Conservation (phyloP, 1,140 invertebrate species). For the Drosophila ironensis region DNA sequence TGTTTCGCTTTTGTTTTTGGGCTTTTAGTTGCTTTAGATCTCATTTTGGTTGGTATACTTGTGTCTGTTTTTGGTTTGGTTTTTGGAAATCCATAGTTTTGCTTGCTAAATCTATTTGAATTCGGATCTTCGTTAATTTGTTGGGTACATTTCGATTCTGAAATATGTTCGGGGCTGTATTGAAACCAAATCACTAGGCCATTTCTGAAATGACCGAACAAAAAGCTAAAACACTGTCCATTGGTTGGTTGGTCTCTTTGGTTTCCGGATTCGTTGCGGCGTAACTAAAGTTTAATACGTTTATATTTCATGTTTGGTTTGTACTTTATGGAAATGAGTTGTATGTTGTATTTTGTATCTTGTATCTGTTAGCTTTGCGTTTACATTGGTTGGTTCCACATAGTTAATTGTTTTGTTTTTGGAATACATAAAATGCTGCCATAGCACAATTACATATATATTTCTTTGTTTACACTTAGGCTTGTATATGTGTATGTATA, state of each 20-base stretch:
- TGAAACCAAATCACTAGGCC: slow-evolving; percentile 65
- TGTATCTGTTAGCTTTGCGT: slow-evolving; percentile 46
- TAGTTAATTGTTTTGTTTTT: slow-evolving; percentile 31
- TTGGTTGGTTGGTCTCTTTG: background rate
- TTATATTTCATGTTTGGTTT: slow-evolving; percentile 17
- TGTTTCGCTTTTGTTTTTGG: slow-evolving; percentile 51
- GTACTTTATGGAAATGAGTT: slow-evolving; percentile 41
- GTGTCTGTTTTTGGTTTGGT: slow-evolving; percentile 31
- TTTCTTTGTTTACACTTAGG: slow-evolving; percentile 3
- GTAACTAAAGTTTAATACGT: background rate
- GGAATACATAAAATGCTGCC: slow-evolving; percentile 53
- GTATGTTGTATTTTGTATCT: slow-evolving; percentile 27
- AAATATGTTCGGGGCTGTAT: slow-evolving; percentile 23
- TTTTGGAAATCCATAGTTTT: slow-evolving; percentile 41
- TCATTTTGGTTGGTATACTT: slow-evolving; percentile 40
- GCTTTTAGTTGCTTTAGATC: slow-evolving; percentile 27
- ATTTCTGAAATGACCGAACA: slow-evolving; percentile 31
- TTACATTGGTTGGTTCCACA: slow-evolving; percentile 46
- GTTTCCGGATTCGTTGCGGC: background rate
- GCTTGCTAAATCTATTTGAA: slow-evolving; percentile 35
- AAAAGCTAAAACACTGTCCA: slow-evolving; percentile 35
- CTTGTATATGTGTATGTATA: slow-evolving; percentile 17
- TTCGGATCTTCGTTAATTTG: slow-evolving; percentile 17
- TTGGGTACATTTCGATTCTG: slow-evolving; percentile 15
- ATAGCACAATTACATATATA: slow-evolving; percentile 43